Evolutionary conservation across 2,888 invertebrate species (phyloP).

Genomic region (Lasioglossum villosulum): DNA sequence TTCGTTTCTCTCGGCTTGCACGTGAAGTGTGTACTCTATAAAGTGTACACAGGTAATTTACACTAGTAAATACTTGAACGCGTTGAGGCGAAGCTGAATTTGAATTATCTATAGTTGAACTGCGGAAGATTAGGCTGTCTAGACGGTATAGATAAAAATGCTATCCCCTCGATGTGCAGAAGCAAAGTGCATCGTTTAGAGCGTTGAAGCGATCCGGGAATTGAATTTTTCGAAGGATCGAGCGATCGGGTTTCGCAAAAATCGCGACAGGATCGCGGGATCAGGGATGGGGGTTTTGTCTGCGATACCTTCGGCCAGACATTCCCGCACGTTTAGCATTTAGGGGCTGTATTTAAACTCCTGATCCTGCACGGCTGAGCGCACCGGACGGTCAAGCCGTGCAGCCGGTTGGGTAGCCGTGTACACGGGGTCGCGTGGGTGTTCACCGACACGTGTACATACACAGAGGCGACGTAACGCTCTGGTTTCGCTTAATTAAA

Average conservation of each 20-base stretch:
- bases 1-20: background rate
- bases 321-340: slow-evolving; percentile 38
- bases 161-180: too few species aligned
- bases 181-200: background rate
- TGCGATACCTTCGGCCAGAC: slow-evolving; percentile 18
- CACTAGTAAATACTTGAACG: background rate
- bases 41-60: background rate
- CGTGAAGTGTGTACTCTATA: background rate
- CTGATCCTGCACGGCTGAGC: slow-evolving; percentile 53
- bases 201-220: background rate
- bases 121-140: background rate
- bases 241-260: background rate
- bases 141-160: background rate
- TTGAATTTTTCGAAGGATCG: background rate
- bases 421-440: slow-evolving; percentile 49
- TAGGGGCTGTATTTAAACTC: slow-evolving; percentile 56
- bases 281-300: background rate
- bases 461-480: slow-evolving; percentile 66
- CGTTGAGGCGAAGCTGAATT: background rate
- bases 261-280: background rate
- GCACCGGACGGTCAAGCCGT: slow-evolving; percentile 39
- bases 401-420: slow-evolving; percentile 46
- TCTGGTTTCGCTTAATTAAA: slow-evolving; percentile 81
- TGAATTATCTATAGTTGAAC: background rate
- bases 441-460: slow-evolving; percentile 68